Base-by-base conservation (phyloP, 1,140 invertebrate species). In the Pseudomyrmex sp. region DNA sequence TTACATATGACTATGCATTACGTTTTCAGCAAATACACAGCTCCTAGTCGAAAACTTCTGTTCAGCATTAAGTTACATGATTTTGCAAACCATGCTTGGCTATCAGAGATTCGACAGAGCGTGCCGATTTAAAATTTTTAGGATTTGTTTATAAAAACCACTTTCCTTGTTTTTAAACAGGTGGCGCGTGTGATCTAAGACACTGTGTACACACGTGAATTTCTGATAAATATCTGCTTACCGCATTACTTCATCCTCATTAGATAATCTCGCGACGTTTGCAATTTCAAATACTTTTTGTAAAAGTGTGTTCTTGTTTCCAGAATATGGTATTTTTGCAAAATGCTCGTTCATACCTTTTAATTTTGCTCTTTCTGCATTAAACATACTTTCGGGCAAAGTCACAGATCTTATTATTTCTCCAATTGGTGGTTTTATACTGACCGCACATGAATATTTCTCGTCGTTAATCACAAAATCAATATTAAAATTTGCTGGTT, bases 321-420 rank as follows among this genome's bases (percentile, higher is more conserved):
- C 95, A 65, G 95, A 92, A 72, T 95, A 94, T 26, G 93, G 92
- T 3, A 96, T 88, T 83, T 93, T 95, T 44, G 93, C 93, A 52
- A 92, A 93, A 90, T 97, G 96, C 94, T 99, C 98, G 93, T 98
- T 98, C 98, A 99, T 98, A 23, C 98, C 98, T 80, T 97, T 95
- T 48, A 99, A 92, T 95, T 97, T 97, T 58, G 96, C 95, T 94
- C 98, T 97, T 94, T 98, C 96, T 65, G 94, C 90, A 61, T 95
- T 93, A 94, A 99, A 99, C 63, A 97, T 95, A n/a, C 93, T 92
- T 90, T 97, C 96, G 10, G 96, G 95, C 93, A 99, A 97, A 10
- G 96, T 95, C 35, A 99, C 96, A 0, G 98, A 96, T 85, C 97
- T 95, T 89, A 99, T 94, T 62, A 99, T 95, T 95, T 99, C 99